These are phyloP conservation scores for Drosophila macrospina DNA, from an alignment of 2,888 invertebrate genomes.

Conservation along the genomic window DNA sequence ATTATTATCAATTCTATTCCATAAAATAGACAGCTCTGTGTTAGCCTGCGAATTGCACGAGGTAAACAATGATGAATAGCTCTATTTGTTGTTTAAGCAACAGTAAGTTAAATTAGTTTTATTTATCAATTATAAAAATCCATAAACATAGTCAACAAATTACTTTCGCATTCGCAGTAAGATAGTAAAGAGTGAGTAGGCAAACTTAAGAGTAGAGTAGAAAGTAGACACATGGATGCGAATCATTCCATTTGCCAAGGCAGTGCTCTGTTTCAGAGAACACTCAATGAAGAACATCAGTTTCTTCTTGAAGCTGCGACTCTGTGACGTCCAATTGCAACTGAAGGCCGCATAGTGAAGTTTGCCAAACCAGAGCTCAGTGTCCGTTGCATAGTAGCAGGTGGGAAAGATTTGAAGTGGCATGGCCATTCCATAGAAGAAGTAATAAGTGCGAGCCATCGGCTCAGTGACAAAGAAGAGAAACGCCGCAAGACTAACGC, in stretches of 20 bases:
- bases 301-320: conserved; percentile 58
- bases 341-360: conserved; percentile 68
- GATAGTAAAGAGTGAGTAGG: conserved; percentile 75
- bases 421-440: conserved; percentile 56
- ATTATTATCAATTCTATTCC: too few species aligned
- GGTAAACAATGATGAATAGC: too few species aligned
- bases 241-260: conserved; percentile 73
- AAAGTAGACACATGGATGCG: conserved; percentile 71
- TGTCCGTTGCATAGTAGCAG: conserved; percentile 74
- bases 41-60: too few species aligned
- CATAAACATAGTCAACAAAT: neutral
- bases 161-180: conserved; percentile 61
- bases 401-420: conserved; percentile 69
- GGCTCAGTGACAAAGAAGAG: conserved; percentile 63
- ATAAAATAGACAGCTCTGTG: too few species aligned
- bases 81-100: too few species aligned
- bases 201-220: conserved; percentile 58
- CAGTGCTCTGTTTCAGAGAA: conserved; percentile 53
- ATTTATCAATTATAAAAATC: neutral
- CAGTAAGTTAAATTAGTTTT: too few species aligned
- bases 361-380: conserved; percentile 56
- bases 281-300: conserved; percentile 72
- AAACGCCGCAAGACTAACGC: conserved; percentile 57
- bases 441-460: conserved; percentile 58
- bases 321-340: conserved; percentile 72